Percentiles rank a stretch among this genome's conserved stretches.
These are phyloP conservation scores for Mus spretus DNA, from an alignment of 2,797 vertebrate species.

Conservation along the genomic window DNA sequence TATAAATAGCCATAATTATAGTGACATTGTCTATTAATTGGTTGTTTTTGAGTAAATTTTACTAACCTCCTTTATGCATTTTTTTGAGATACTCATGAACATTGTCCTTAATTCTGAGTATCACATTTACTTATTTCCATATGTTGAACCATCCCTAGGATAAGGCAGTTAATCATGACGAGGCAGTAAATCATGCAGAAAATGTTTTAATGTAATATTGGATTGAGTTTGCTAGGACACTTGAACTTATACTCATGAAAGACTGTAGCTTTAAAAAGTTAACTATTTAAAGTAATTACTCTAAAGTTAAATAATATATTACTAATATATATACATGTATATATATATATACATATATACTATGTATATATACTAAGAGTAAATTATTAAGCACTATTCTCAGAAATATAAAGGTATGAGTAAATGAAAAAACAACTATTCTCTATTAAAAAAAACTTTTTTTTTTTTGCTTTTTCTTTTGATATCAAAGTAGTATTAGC, in stretches of 20 bases:
- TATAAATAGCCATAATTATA: background rate
- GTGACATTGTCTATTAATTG: background rate
- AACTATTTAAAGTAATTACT: background rate
- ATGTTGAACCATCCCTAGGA: background rate
- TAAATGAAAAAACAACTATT: background rate
- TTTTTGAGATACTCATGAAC: background rate
- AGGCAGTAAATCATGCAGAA: background rate
- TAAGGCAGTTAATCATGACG: too few species aligned
- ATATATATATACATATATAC: too few species aligned
- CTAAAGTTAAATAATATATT: background rate
- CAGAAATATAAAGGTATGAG: background rate
- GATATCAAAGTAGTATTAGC: background rate
- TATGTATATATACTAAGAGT: too few species aligned
- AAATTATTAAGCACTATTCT: background rate
- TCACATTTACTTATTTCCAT: background rate
- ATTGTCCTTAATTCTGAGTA: background rate
- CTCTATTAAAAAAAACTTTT: background rate
- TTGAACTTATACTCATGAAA: background rate
- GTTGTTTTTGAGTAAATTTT: background rate
- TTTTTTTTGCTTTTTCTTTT: background rate
- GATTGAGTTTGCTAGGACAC: background rate
- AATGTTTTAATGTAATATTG: background rate
- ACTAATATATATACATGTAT: too few species aligned
- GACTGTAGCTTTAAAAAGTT: background rate
- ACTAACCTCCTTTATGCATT: background rate